Evolutionary conservation across 2,888 invertebrate species (phyloP).

Genomic region (Beris chalybata): DNA sequence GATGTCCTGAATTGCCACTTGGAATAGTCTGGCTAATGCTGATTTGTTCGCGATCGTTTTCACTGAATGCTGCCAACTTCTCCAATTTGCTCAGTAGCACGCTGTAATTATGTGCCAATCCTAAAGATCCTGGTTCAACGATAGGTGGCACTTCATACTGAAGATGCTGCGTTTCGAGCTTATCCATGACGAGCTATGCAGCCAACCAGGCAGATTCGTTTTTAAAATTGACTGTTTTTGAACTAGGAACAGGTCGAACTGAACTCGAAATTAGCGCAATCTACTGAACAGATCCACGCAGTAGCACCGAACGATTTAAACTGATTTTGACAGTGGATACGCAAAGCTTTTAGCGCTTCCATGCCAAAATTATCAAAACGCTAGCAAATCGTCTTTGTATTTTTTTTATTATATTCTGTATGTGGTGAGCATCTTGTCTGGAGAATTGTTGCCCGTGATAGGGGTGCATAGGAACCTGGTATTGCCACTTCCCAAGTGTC

Average conservation of each 20-base stretch:
- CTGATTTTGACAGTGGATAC: slow-evolving; percentile 5
- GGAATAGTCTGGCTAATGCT: slow-evolving; percentile 1
- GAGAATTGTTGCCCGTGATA: no score
- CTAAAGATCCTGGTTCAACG: slow-evolving; percentile 5
- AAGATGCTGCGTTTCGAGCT: slow-evolving; percentile 3
- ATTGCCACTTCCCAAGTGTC: no score
- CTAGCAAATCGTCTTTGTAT: no score
- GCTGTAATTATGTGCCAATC: slow-evolving; percentile 51
- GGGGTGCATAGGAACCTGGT: no score
- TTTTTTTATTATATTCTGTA: no score
- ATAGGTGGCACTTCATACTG: not conserved
- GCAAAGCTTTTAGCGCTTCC: slow-evolving; percentile 35
- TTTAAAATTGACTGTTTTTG: no score
- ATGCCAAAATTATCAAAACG: slow-evolving; percentile 35
- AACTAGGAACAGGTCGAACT: no score
- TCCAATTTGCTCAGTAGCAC: slow-evolving; percentile 53
- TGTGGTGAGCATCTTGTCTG: no score
- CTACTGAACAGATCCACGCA: not conserved
- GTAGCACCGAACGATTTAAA: not conserved
- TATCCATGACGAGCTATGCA: slow-evolving; percentile 18
- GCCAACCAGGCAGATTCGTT: not conserved
- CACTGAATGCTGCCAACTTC: slow-evolving; percentile 47
- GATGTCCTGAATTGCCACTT: not conserved
- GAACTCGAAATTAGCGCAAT: no score
- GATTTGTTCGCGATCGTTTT: not conserved